These are phyloP conservation scores for Archegozetes longisetosus DNA, from an alignment of 1,140 invertebrate species.

Conservation along the genomic window DNA sequence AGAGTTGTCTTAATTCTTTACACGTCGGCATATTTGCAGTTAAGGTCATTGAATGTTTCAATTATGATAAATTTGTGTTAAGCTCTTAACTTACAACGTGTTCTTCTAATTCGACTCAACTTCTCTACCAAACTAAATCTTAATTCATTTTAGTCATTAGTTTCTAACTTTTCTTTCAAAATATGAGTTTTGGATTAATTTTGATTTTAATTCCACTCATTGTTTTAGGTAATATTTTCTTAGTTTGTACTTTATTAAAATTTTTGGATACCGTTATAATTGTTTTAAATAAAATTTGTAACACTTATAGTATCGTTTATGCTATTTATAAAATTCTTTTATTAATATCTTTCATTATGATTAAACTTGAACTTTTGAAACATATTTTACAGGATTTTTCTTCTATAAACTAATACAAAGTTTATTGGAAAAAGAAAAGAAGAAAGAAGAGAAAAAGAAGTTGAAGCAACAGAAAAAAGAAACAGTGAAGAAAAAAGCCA, in stretches of 20 bases:
- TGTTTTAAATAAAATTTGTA: neutral
- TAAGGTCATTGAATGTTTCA: neutral
- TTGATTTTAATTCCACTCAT: neutral
- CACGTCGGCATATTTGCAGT: neutral
- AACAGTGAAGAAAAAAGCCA: constrained; percentile 14
- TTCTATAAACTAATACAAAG: constrained; percentile 63
- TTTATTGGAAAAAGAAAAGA: constrained; percentile 48
- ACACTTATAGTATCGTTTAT: too few relatives aligned
- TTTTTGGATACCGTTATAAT: too few relatives aligned
- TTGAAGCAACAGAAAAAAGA: constrained; percentile 42
- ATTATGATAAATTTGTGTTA: too few relatives aligned
- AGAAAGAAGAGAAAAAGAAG: constrained; percentile 50
- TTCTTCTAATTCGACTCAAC: too few relatives aligned
- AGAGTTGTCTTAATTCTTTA: too few relatives aligned
- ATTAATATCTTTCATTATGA: too few relatives aligned
- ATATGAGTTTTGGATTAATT: neutral
- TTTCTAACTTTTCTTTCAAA: too few relatives aligned
- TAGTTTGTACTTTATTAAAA: too few relatives aligned
- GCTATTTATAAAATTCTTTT: constrained; percentile 17
- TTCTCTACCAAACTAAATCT: too few relatives aligned
- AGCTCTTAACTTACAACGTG: too few relatives aligned
- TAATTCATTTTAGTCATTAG: too few relatives aligned
- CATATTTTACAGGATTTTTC: constrained; percentile 52
- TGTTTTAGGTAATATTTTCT: neutral
- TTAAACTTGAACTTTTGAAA: too few relatives aligned